These are phyloP conservation scores for Anas bahamensis DNA, from an alignment of 2,797 vertebrate species.

Conservation along the genomic window DNA sequence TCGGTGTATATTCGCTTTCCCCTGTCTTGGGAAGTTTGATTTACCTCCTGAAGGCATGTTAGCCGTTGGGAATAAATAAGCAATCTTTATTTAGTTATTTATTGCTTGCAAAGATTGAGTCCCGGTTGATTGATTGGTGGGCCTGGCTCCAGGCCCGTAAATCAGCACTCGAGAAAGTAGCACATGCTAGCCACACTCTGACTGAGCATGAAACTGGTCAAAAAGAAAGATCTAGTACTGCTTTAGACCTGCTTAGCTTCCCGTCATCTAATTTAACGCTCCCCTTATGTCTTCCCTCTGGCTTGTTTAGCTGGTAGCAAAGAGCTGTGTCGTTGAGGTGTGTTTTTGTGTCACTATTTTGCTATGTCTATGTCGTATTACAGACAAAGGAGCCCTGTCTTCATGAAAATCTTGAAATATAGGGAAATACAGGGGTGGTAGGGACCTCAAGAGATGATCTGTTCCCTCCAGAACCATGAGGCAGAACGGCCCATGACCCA, in stretches of 20 bases:
- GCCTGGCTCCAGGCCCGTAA: neutral
- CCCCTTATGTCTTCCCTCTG: neutral
- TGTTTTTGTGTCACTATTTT: neutral
- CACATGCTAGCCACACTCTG: neutral
- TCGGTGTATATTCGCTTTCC: neutral
- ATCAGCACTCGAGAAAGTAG: neutral
- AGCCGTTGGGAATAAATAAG: neutral
- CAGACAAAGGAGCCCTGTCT: neutral
- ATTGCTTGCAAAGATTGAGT: neutral
- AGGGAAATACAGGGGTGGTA: neutral
- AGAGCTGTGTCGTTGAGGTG: neutral
- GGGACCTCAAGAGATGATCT: neutral
- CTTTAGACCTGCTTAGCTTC: neutral
- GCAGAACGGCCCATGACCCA: neutral
- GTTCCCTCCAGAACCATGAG: neutral
- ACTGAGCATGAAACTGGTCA: neutral
- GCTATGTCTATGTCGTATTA: neutral
- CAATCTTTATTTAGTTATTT: neutral
- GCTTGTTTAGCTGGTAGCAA: neutral
- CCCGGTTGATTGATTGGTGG: neutral
- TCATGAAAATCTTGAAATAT: neutral
- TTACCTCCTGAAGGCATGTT: neutral
- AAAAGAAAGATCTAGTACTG: neutral
- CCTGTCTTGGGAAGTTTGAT: neutral
- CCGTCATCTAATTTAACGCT: neutral